These are phyloP conservation scores for Carcharodon carcharias DNA, from an alignment of 2,797 vertebrate species.

Conservation along the genomic window DNA sequence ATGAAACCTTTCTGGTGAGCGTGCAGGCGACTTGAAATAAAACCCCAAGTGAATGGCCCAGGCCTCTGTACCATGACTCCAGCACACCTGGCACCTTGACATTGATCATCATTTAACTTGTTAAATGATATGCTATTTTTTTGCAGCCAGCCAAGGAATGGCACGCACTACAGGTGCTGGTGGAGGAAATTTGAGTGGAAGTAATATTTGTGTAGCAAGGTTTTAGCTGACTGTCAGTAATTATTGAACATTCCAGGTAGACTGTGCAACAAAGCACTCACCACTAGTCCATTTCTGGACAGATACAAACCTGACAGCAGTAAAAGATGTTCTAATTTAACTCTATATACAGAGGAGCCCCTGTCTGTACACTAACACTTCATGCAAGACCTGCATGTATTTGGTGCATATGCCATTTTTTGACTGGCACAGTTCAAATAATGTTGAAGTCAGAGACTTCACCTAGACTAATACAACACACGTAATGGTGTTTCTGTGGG, in stretches of 20 bases:
- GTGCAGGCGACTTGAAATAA: conserved; percentile 12
- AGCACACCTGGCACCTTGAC: conserved; percentile 32
- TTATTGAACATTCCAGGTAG: conserved; percentile 34
- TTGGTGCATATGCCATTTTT: background rate
- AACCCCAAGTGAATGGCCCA: background rate
- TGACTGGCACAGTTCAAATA: background rate
- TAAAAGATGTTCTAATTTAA: conserved; percentile 26
- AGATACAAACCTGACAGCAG: conserved; percentile 11
- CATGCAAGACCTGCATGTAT: background rate
- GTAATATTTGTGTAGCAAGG: conserved; percentile 33
- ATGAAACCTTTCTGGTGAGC: background rate
- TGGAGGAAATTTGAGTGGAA: conserved; percentile 24
- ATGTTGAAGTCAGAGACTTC: conserved; percentile 10
- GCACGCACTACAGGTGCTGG: conserved; percentile 30
- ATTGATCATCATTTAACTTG: conserved; percentile 17
- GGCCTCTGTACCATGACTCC: background rate
- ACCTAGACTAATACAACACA: background rate
- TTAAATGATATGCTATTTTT: conserved; percentile 29
- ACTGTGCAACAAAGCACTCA: conserved; percentile 31
- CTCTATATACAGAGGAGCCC: conserved; percentile 2
- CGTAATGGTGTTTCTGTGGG: conserved; percentile 13
- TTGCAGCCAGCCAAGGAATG: conserved; percentile 17
- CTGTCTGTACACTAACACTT: background rate
- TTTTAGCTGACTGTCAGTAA: conserved; percentile 37
- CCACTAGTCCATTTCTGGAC: conserved; percentile 29